A percentile compares a stretch with the other conserved stretches of the same genome.
Evolutionary conservation across 2,797 vertebrate species (phyloP).

Genomic region (Lagorchestes hirsutus): DNA sequence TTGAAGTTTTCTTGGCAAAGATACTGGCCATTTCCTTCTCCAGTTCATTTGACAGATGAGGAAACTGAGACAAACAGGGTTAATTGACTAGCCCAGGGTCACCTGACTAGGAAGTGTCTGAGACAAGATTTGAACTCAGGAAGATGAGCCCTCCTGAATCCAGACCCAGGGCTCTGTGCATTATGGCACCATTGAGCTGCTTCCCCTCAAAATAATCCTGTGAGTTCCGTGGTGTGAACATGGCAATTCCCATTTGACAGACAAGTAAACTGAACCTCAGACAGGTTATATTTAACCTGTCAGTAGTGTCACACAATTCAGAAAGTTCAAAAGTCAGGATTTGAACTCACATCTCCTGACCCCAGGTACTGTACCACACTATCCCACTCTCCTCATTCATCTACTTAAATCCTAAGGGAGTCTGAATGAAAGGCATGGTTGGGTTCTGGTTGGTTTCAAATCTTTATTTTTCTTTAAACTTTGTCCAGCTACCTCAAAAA

Average conservation of each 20-base stretch:
- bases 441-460: not conserved
- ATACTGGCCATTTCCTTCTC: not conserved
- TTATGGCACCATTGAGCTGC: not conserved
- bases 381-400: not conserved
- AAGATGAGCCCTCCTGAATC: not conserved
- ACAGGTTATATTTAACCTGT: not conserved
- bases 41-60: not conserved
- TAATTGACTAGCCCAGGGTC: not conserved
- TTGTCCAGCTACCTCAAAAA: constrained; percentile 1
- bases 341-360: not conserved
- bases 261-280: not conserved
- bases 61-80: not conserved
- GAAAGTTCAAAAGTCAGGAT: not conserved
- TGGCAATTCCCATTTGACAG: not conserved
- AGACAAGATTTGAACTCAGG: not conserved
- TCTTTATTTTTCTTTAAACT: constrained; percentile 17
- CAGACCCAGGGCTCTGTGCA: too few species aligned
- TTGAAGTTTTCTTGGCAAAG: not conserved
- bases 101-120: not conserved
- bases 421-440: not conserved
- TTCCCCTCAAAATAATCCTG: not conserved
- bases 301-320: not conserved
- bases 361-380: not conserved
- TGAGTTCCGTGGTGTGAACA: not conserved
- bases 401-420: not conserved